phyloP scores from a whole-genome alignment of 1,140 invertebrate genomes.

The Hylyphantes graminicola region DNA sequence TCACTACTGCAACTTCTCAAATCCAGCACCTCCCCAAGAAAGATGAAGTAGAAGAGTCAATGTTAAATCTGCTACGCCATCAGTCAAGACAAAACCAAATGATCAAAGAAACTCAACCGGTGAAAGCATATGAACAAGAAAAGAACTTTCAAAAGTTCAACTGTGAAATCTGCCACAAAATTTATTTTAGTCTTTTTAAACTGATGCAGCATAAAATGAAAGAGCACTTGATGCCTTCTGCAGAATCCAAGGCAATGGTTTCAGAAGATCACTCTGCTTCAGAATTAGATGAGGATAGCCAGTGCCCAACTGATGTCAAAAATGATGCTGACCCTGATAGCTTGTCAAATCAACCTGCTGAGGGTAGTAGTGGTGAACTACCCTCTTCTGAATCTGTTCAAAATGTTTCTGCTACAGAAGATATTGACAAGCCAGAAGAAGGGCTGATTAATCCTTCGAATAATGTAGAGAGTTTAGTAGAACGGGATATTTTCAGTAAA shows the following conservation, averaged over 20 bases:
- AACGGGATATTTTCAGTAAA: not conserved
- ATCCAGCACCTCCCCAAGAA: slow-evolving; percentile 47
- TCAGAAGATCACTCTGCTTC: not conserved
- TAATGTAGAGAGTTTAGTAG: not conserved
- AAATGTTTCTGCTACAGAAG: not conserved
- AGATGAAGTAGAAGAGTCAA: slow-evolving; percentile 48
- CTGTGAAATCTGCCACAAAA: slow-evolving; percentile 37
- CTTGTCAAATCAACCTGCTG: not conserved
- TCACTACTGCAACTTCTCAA: not conserved
- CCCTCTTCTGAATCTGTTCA: not conserved
- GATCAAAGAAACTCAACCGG: slow-evolving; percentile 29
- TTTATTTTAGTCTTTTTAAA: slow-evolving; percentile 29
- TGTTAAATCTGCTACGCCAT: slow-evolving; percentile 45
- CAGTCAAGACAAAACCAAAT: slow-evolving; percentile 37
- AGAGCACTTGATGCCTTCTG: not conserved
- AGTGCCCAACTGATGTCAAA: not conserved
- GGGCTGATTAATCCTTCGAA: not conserved
- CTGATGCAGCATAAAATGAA: not conserved
- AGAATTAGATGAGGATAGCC: not conserved
- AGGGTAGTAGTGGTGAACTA: not conserved
- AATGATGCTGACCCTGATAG: not conserved
- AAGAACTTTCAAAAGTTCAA: not conserved
- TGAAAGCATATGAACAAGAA: not conserved
- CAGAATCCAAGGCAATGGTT: not conserved
- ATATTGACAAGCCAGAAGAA: not conserved